phyloP scores from a whole-genome alignment of 2,113 vertebrate genomes.

The Tautogolabrus adspersus region DNA sequence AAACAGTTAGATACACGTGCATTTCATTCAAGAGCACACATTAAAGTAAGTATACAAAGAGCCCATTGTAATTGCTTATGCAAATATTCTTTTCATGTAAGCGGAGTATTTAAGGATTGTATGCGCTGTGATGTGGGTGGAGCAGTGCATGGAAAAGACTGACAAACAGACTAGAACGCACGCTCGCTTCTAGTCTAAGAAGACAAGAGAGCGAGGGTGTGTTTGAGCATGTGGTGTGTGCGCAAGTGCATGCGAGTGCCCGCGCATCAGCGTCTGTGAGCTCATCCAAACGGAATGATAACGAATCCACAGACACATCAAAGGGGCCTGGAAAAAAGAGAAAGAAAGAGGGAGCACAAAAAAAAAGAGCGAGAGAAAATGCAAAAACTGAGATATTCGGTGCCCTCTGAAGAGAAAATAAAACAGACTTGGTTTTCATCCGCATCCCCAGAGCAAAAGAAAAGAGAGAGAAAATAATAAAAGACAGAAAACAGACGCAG shows the following conservation, averaged over 20 bases:
- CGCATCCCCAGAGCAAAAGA: slow-evolving; percentile 66
- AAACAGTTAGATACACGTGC: slow-evolving; percentile 23
- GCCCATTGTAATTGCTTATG: slow-evolving; percentile 56
- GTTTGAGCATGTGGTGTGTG: slow-evolving; percentile 23
- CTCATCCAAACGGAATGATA: slow-evolving; percentile 90
- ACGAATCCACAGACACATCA: slow-evolving; percentile 94
- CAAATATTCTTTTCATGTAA: slow-evolving; percentile 64
- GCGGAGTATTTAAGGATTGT: slow-evolving; percentile 63
- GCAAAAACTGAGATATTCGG: slow-evolving; percentile 93
- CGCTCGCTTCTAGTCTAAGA: slow-evolving; percentile 54
- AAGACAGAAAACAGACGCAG: slow-evolving; percentile 61
- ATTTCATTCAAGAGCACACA: slow-evolving; percentile 28
- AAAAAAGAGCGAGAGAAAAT: slow-evolving; percentile 85
- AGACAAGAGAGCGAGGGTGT: slow-evolving; percentile 32
- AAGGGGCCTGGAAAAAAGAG: slow-evolving; percentile 82
- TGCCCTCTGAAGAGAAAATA: slow-evolving; percentile 88
- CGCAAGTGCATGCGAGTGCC: slow-evolving; percentile 42
- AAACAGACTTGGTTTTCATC: slow-evolving; percentile 77
- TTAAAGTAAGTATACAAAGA: slow-evolving; percentile 22
- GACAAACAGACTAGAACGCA: slow-evolving; percentile 65
- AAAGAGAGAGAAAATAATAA: slow-evolving; percentile 10
- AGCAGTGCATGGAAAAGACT: slow-evolving; percentile 63
- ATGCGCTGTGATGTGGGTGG: slow-evolving; percentile 60
- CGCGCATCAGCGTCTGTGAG: slow-evolving; percentile 82
- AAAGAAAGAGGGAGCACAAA: slow-evolving; percentile 83